phyloP scores from a whole-genome alignment of 2,888 invertebrate genomes.

The Conops quadrifasciatus region DNA sequence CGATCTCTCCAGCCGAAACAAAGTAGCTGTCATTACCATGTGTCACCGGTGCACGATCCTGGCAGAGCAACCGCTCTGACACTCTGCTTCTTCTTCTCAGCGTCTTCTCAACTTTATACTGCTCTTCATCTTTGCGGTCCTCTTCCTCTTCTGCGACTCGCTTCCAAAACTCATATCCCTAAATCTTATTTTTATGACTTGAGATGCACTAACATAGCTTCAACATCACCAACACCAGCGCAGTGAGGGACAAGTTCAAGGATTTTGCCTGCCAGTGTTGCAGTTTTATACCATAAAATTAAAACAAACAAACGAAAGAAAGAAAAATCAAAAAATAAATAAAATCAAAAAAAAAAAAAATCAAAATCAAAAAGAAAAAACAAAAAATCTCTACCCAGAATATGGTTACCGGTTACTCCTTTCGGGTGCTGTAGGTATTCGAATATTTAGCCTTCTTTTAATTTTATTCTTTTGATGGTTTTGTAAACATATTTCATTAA shows the following conservation, averaged over 20 bases:
- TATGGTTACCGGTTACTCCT: background rate
- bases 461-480: background rate
- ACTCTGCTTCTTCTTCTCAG: too few species aligned
- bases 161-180: conserved; percentile 30
- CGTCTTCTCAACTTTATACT: background rate
- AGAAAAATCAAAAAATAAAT: background rate
- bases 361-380: background rate
- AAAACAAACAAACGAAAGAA: background rate
- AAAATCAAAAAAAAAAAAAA: background rate
- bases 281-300: background rate
- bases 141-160: background rate
- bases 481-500: background rate
- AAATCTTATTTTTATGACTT: conserved; percentile 36
- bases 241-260: conserved; percentile 30
- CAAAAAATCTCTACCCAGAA: background rate
- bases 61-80: background rate
- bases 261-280: conserved; percentile 19
- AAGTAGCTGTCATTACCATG: conserved; percentile 31
- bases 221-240: background rate
- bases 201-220: conserved; percentile 21
- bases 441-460: background rate
- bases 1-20: conserved; percentile 9
- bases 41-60: conserved; percentile 24
- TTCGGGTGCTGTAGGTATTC: background rate
- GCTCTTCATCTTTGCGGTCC: background rate